These are phyloP conservation scores for Silurus aristotelis DNA, from an alignment of 2,797 vertebrate genomes.

Conservation along the genomic window DNA sequence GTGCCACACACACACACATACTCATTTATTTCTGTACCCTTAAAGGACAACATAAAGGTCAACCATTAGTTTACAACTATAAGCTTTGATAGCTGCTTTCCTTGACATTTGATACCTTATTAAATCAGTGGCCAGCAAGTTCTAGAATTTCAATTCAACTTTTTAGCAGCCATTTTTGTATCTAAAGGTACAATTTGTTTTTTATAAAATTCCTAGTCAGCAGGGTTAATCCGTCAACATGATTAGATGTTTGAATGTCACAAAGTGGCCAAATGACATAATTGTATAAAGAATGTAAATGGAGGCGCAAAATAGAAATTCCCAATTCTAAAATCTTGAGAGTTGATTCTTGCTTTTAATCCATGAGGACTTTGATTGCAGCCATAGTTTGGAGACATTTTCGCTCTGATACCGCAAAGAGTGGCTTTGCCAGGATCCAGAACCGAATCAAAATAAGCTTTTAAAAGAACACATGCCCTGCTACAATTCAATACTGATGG, in stretches of 20 bases:
- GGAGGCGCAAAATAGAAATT: too few species aligned
- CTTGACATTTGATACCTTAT: neutral
- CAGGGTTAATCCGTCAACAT: neutral
- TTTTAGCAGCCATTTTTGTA: neutral
- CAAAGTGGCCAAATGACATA: neutral
- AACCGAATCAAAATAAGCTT: neutral
- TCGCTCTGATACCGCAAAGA: neutral
- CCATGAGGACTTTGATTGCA: neutral
- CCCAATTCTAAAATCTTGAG: neutral
- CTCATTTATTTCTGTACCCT: slow-evolving; percentile 6
- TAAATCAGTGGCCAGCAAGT: neutral
- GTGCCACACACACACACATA: neutral
- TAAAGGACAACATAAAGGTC: slow-evolving; percentile 13
- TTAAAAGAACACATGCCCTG: neutral
- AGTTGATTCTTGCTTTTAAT: neutral
- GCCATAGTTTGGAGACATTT: neutral
- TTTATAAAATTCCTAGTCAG: neutral
- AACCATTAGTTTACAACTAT: slow-evolving; percentile 1
- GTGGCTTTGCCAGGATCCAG: neutral
- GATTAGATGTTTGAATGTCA: neutral
- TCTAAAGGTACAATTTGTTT: neutral
- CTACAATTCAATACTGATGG: neutral
- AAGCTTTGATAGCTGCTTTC: neutral
- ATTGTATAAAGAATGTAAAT: neutral
- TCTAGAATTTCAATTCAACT: neutral